These are phyloP conservation scores for Metopolophium dirhodum DNA, from an alignment of 1,140 invertebrate genomes.

Conservation along the genomic window DNA sequence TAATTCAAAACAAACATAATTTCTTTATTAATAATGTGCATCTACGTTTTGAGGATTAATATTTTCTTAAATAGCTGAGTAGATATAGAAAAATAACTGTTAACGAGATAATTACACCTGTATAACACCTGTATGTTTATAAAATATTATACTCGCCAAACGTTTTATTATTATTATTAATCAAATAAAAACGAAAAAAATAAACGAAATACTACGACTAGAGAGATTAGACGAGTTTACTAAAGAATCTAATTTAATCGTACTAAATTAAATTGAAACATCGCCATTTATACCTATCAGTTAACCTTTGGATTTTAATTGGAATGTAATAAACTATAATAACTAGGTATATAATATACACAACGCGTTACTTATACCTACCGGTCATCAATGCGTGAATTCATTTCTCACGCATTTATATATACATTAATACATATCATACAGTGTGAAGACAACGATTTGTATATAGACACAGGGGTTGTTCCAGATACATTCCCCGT, in stretches of 20 bases:
- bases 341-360: neutral
- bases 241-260: neutral
- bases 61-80: neutral
- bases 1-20: neutral
- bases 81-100: neutral
- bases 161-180: neutral
- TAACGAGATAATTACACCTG: neutral
- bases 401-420: neutral
- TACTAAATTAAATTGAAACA: neutral
- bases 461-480: neutral
- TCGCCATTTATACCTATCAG: neutral
- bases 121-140: neutral
- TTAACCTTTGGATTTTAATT: neutral
- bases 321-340: conserved; percentile 8
- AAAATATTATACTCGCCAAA: neutral
- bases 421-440: neutral
- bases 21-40: neutral
- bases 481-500: neutral
- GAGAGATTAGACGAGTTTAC: neutral
- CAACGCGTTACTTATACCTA: neutral
- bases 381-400: neutral
- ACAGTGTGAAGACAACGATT: neutral
- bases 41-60: neutral
- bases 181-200: neutral
- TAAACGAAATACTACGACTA: neutral